Evolutionary conservation across 1,140 invertebrate genomes (phyloP), one percentile per base, ranked within the genome.

Genomic region (Drosophila tsacasi): DNA sequence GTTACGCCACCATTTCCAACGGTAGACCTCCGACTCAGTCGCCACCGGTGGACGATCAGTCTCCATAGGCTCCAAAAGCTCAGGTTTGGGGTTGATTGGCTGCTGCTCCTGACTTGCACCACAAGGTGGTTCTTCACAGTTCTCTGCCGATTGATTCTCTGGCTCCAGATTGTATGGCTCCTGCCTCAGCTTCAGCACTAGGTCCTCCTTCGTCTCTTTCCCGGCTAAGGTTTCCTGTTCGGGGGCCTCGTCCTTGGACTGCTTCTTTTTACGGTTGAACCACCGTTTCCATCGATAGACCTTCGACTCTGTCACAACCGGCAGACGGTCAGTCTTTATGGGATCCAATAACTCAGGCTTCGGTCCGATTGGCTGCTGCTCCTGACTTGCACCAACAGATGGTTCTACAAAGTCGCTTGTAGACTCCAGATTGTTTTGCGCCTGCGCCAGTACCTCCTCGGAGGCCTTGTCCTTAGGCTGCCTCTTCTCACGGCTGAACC

Each of bases 1-100:
- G 47, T 73, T 39, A 32, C 90, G 85, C 4, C 84, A 67, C 8
- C 60, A 3, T 46, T 90, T 90, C 86, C 86, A 90, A 35, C 32
- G 32, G 32, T 4, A 13, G 32, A 35, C 10, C 32, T 35, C 32
- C 32, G 32, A 35, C 32, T 35, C 10, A 35, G 10, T 35, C 4
- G 0, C 3, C 5, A 35, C 10, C 32, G 12, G 32, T 12, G 7
- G 12, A 35, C 32, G 12, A 2, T 35, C 10, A 32, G 10, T 32
- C 2, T 32, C 30, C 9, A 4, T 32, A 5, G 35, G 9, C 2
- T 40, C 12, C 5, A 15, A 1, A 9, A n/a, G 21, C n/a, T 62
- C 30, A n/a, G 23, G 2, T n/a, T 17, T 25, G 3, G 19, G 15
- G 15, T 12, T 19, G 3, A 10, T 19, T 12, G 49, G 15, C 5